These are phyloP conservation scores for Bufotes viridis DNA, from an alignment of 2,797 vertebrate species.

Conservation along the genomic window DNA sequence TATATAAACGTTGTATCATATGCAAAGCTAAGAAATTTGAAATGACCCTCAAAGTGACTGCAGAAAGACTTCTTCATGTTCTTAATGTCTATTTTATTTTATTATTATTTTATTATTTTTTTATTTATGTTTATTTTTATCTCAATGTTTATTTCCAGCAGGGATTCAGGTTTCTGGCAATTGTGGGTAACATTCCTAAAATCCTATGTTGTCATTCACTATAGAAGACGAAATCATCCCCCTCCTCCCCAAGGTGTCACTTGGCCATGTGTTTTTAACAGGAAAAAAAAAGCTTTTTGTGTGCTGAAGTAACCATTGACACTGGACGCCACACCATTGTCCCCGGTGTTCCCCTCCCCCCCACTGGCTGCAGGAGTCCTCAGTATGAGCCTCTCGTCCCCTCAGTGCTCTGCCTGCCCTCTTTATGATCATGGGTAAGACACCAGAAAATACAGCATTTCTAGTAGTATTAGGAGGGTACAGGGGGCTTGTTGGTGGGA, in stretches of 20 bases:
- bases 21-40: no score
- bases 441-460: slow-evolving; percentile 53
- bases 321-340: slow-evolving; percentile 23
- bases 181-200: no score
- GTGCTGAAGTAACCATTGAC: slow-evolving; percentile 38
- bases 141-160: neutral
- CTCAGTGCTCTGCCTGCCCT: slow-evolving; percentile 61
- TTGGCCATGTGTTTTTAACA: slow-evolving; percentile 24
- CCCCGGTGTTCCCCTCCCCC: slow-evolving; percentile 26
- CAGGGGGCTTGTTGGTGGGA: slow-evolving; percentile 39
- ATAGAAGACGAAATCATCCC: neutral
- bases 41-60: no score
- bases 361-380: slow-evolving; percentile 26
- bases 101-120: no score
- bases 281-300: neutral
- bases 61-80: no score
- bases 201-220: slow-evolving; percentile 1
- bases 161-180: neutral
- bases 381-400: slow-evolving; percentile 40
- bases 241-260: slow-evolving; percentile 2
- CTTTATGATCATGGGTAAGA: slow-evolving; percentile 67
- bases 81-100: no score
- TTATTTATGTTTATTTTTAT: no score
- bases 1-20: no score
- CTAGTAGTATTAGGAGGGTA: slow-evolving; percentile 40